Percentiles rank a stretch among this genome's conserved stretches.
These are phyloP conservation scores for Xanthia togata DNA, from an alignment of 2,888 invertebrate genomes.

Conservation along the genomic window DNA sequence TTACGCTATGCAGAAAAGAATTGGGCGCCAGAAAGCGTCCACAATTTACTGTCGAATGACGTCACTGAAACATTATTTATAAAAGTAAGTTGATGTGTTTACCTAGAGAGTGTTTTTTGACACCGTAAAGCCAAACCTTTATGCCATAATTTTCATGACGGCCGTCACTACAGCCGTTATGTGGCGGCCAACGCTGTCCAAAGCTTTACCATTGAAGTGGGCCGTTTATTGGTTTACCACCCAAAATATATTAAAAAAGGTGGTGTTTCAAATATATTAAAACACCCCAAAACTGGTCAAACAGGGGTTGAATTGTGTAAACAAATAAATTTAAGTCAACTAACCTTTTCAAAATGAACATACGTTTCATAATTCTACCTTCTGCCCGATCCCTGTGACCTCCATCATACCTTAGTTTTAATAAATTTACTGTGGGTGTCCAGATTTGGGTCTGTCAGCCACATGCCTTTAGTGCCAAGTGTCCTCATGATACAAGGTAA, in stretches of 20 bases:
- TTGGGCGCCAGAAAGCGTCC: too few species aligned
- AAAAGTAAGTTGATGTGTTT: not conserved
- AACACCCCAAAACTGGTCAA: not conserved
- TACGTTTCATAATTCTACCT: not conserved
- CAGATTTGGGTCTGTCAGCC: conserved; percentile 15
- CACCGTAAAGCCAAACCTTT: too few species aligned
- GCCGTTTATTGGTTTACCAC: not conserved
- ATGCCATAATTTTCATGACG: not conserved
- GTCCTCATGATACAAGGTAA: conserved; percentile 4
- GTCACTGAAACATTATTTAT: too few species aligned
- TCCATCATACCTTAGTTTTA: conserved; percentile 16
- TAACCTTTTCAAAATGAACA: conserved; percentile 25
- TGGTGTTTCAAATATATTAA: not conserved
- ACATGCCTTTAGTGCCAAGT: conserved; percentile 18
- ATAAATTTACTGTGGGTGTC: conserved; percentile 11
- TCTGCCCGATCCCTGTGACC: not conserved
- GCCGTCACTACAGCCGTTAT: not conserved
- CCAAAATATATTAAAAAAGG: not conserved
- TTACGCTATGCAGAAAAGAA: too few species aligned
- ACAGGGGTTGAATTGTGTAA: not conserved
- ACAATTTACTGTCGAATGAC: too few species aligned
- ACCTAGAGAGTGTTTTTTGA: not conserved
- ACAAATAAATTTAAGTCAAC: not conserved
- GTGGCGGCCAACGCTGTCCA: not conserved
- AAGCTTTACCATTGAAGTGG: not conserved